Percentiles rank a stretch among this genome's conserved stretches.
phyloP scores from a whole-genome alignment of 2,888 invertebrate genomes.

The Cataglyphis cursor region DNA sequence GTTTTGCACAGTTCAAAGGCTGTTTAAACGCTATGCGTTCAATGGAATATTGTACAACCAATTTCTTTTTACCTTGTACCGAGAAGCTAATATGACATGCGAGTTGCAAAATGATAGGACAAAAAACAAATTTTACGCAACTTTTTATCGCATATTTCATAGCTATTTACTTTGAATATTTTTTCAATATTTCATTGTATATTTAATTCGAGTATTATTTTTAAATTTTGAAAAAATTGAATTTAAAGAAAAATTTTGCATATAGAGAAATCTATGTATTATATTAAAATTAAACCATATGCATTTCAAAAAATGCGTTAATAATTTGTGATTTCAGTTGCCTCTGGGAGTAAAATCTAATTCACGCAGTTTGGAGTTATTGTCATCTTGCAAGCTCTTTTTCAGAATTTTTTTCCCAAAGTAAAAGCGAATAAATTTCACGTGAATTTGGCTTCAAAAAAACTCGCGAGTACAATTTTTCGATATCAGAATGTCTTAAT shows the following conservation, averaged over 20 bases:
- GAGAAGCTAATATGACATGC: background rate
- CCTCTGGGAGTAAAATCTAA: background rate
- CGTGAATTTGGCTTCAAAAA: slow-evolving; percentile 41
- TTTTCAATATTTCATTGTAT: background rate
- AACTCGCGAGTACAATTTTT: slow-evolving; percentile 50
- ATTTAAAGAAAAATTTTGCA: background rate
- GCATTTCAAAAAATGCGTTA: background rate
- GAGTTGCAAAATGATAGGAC: background rate
- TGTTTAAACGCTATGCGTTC: background rate
- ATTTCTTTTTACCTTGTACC: background rate
- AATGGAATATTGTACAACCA: background rate
- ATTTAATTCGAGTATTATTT: background rate
- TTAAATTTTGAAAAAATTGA: background rate
- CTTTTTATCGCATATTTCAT: background rate
- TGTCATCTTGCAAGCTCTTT: background rate
- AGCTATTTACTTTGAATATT: background rate
- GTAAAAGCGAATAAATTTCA: background rate
- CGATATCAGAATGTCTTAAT: slow-evolving; percentile 51
- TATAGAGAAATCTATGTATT: background rate
- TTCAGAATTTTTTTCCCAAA: background rate
- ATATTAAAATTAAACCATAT: background rate
- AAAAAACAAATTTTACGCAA: background rate
- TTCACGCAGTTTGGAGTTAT: background rate
- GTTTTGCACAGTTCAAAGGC: slow-evolving; percentile 29
- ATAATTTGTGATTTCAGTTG: background rate